phyloP scores from a whole-genome alignment of 2,888 invertebrate genomes.

The Leptinotarsa peninsularis region DNA sequence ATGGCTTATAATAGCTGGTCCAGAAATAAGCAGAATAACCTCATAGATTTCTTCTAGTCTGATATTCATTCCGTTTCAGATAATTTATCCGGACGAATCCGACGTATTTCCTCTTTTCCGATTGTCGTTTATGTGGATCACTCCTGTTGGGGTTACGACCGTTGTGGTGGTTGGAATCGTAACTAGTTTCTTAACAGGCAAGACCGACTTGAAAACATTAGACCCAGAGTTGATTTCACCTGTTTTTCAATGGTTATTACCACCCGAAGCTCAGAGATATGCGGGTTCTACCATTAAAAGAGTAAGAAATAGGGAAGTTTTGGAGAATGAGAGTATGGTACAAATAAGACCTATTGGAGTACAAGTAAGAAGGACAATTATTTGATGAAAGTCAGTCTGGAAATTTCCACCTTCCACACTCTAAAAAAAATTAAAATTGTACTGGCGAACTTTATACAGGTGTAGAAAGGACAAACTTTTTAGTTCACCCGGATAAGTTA shows the following conservation, averaged over 20 bases:
- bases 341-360: slow-evolving; percentile 26
- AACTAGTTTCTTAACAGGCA: slow-evolving; percentile 72
- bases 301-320: slow-evolving; percentile 41
- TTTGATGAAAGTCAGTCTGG: too few species aligned
- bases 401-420: too few species aligned
- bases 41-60: too few species aligned
- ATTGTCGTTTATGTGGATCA: slow-evolving; percentile 85
- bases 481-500: too few species aligned
- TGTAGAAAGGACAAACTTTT: too few species aligned
- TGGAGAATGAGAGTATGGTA: slow-evolving; percentile 48
- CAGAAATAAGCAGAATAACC: too few species aligned
- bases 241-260: slow-evolving; percentile 69
- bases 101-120: slow-evolving; percentile 80
- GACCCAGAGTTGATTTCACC: slow-evolving; percentile 74
- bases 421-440: background rate
- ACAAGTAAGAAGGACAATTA: slow-evolving; percentile 15
- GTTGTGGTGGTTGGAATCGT: slow-evolving; percentile 77
- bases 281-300: slow-evolving; percentile 53
- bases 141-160: slow-evolving; percentile 77
- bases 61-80: slow-evolving; percentile 29
- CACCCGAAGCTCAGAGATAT: slow-evolving; percentile 51
- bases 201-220: slow-evolving; percentile 67
- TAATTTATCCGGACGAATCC: slow-evolving; percentile 65
- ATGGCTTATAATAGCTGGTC: too few species aligned
- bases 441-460: background rate